Evolutionary conservation across 2,113 vertebrate genomes (phyloP).

Genomic region (Chascanopsetta lugubris): DNA sequence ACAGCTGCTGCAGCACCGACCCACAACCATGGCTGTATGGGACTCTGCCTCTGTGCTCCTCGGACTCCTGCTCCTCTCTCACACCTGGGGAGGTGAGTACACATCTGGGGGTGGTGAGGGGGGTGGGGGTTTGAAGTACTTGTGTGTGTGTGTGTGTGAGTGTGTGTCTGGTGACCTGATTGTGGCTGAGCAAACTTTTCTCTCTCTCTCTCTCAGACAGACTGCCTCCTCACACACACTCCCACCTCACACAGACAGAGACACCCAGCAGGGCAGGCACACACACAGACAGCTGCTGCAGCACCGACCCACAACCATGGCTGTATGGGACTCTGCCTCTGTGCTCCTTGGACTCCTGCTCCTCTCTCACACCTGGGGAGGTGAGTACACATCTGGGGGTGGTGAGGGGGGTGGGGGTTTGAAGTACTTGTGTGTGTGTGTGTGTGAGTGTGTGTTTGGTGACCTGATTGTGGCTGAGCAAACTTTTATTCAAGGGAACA

Average conservation of each 20-base stretch:
- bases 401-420: too few species aligned
- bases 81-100: slow-evolving; percentile 76
- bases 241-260: slow-evolving; percentile 15
- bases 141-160: too few species aligned
- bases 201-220: slow-evolving; percentile 11
- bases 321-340: slow-evolving; percentile 37
- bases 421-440: too few species aligned
- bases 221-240: slow-evolving; percentile 12
- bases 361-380: slow-evolving; percentile 68
- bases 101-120: not conserved
- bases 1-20: slow-evolving; percentile 38
- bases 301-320: slow-evolving; percentile 61
- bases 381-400: slow-evolving; percentile 62
- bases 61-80: slow-evolving; percentile 65
- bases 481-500: not conserved
- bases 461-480: too few species aligned
- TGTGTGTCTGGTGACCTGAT: too few species aligned
- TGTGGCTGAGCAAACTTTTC: too few species aligned
- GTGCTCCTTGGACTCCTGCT: slow-evolving; percentile 64
- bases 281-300: slow-evolving; percentile 46
- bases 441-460: too few species aligned
- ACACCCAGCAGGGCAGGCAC: slow-evolving; percentile 15
- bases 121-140: too few species aligned
- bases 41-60: slow-evolving; percentile 44
- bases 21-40: slow-evolving; percentile 64